Conservation (phyloP, 2,888 invertebrate species). For the Cacoxenus indagator region DNA sequence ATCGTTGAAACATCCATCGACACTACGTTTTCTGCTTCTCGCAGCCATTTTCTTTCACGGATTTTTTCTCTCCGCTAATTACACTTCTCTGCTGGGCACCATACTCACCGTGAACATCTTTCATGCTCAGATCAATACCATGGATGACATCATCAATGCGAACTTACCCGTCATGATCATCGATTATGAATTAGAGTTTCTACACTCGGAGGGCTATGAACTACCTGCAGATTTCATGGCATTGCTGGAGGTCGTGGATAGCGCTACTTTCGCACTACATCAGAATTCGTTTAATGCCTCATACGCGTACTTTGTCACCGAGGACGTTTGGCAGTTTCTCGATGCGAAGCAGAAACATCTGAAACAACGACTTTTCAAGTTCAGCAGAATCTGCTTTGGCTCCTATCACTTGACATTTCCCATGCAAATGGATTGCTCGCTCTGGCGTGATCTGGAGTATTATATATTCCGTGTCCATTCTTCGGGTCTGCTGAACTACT, state of each 20-base stretch:
- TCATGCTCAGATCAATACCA: constrained; percentile 55
- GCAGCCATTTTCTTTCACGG: constrained; percentile 51
- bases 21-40: constrained; percentile 44
- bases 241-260: constrained; percentile 51
- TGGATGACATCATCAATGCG: constrained; percentile 53
- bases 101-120: constrained; percentile 58
- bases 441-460: constrained; percentile 59
- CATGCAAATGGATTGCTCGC: constrained; percentile 58
- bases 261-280: constrained; percentile 44
- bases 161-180: constrained; percentile 60
- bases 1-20: constrained; percentile 36
- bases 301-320: constrained; percentile 57
- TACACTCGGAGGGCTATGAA: constrained; percentile 38
- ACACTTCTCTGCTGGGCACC: constrained; percentile 61
- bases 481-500: constrained; percentile 54
- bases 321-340: constrained; percentile 60
- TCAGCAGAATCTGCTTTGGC: constrained; percentile 63
- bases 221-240: constrained; percentile 43
- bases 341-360: constrained; percentile 50
- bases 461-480: constrained; percentile 56
- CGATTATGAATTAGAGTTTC: constrained; percentile 60
- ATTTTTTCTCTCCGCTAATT: constrained; percentile 53
- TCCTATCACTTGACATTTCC: constrained; percentile 57
- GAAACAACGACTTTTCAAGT: constrained; percentile 51
- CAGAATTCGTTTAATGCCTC: constrained; percentile 47